phyloP scores from a whole-genome alignment of 2,888 invertebrate genomes.

The Bhutanitis thaidina region DNA sequence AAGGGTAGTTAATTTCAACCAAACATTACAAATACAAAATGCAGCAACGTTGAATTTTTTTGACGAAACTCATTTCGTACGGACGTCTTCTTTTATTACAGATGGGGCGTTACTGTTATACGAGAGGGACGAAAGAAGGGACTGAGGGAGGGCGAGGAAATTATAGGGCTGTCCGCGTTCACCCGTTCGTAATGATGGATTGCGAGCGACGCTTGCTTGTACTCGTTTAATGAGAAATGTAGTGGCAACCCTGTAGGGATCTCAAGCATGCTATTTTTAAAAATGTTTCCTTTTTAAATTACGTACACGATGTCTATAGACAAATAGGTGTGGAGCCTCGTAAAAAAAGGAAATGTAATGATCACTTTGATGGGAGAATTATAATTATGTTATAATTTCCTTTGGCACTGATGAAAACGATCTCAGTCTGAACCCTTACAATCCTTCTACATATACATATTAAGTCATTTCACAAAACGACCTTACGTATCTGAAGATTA shows the following conservation, averaged over 20 bases:
- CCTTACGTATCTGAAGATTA: no score
- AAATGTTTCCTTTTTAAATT: conserved; percentile 17
- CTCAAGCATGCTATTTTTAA: conserved; percentile 14
- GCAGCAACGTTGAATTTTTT: conserved; percentile 39
- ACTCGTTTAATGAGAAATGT: conserved; percentile 59
- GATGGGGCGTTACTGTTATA: conserved; percentile 30
- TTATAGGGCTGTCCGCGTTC: conserved; percentile 69
- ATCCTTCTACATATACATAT: no score
- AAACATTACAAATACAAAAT: conserved; percentile 44
- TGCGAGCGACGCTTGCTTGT: conserved; percentile 43
- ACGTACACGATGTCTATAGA: conserved; percentile 6
- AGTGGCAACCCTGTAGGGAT: conserved; percentile 53
- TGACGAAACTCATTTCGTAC: conserved; percentile 56
- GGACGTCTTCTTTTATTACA: conserved; percentile 62
- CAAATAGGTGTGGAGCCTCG: conserved; percentile 12
- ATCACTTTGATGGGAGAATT: conserved; percentile 2
- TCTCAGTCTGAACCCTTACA: no score
- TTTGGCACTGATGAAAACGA: conserved; percentile 1
- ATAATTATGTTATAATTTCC: conserved; percentile 9
- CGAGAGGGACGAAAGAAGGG: conserved; percentile 30
- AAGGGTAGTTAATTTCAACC: conserved; percentile 31
- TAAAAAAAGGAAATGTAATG: conserved; percentile 2
- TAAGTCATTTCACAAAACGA: no score
- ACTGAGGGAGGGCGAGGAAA: conserved; percentile 48
- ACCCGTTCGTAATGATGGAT: conserved; percentile 68